These are phyloP conservation scores for Epizoanthus rinbou DNA, from an alignment of 92 coral and sea anemone genomes.

Conservation along the genomic window DNA sequence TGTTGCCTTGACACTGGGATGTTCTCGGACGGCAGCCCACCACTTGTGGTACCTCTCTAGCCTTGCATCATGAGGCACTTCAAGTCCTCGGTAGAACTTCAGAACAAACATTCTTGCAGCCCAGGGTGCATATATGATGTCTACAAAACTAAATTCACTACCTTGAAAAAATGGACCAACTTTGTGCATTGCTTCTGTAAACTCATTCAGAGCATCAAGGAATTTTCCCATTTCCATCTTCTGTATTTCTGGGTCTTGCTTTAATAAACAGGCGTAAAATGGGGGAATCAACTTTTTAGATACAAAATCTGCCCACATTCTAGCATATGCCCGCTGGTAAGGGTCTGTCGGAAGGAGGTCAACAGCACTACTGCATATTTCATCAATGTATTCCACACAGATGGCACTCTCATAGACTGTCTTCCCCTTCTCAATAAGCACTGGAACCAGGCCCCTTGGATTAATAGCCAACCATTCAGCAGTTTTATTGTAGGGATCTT, in stretches of 20 bases:
- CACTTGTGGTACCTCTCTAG: conserved; percentile 65
- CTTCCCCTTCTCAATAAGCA: conserved; percentile 58
- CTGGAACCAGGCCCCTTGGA: conserved; percentile 78
- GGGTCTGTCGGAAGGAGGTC: conserved; percentile 67
- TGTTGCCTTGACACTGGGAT: conserved; percentile 56
- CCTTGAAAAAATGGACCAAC: conserved; percentile 69
- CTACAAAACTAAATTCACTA: conserved; percentile 62
- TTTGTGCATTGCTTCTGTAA: conserved; percentile 68
- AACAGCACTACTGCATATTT: conserved; percentile 55
- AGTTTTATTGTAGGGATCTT: conserved; percentile 82
- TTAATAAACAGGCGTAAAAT: conserved; percentile 57
- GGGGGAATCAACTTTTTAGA: conserved; percentile 73
- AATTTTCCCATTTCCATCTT: conserved; percentile 48
- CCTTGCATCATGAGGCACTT: conserved; percentile 59
- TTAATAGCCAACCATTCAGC: conserved; percentile 79
- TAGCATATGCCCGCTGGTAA: conserved; percentile 64
- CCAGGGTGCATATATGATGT: conserved; percentile 83
- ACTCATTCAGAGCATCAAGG: conserved; percentile 45
- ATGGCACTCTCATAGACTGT: conserved; percentile 71
- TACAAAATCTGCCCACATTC: conserved; percentile 81
- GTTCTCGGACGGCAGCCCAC: conserved; percentile 65
- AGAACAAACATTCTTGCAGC: conserved; percentile 62
- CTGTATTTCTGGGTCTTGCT: conserved; percentile 61
- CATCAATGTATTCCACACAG: conserved; percentile 77
- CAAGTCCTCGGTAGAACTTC: conserved; percentile 65